Evolutionary conservation across 2,888 invertebrate genomes (phyloP), one percentile per base, ranked within the genome.

Genomic region (Synanthedon myopaeformis): DNA sequence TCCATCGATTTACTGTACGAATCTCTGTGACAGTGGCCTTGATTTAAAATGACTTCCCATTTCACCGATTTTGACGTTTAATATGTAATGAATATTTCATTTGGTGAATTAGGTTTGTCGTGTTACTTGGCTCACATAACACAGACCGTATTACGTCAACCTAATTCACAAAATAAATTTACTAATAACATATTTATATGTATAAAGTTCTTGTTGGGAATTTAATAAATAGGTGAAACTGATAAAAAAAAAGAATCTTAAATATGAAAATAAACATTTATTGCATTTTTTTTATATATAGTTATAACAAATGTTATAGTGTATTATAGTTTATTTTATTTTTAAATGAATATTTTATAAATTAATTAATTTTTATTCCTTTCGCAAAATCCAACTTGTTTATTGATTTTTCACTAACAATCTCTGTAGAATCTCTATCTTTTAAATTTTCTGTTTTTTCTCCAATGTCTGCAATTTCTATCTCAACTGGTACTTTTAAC

Each of bases 401-500:
- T 13, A 19, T 11, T 49, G 45, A 19, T 28, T 42, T 48, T 41
- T 49, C 28, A n/a, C 13, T 52, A 13, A 14, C 49, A 4, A 14
- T 49, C 17, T 49, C 14, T 8, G 13, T 17, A 10, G 13, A 17
- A 17, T 17, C 23, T n/a, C n/a, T 14, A 14, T n/a, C 14, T 13
- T 45, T 14, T 8, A 45, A 13, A 49, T 23, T 49, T 49, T 49
- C 23, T 17, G 12, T 3, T 23, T 17, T 49, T 12, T 12, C 42
- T 42, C 11, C 52, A 6, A 45, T 19, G 42, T n/a, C 12, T n/a
- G 62, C 61, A 59, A 72, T 67, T 28, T 72, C 68, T 54, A 83
- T 72, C 2, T 76, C 73, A 42, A 82, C 65, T 0, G 84, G 82
- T 55, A 76, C 70, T 58, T 75, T 63, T 23, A 85, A 60, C 10